These are phyloP conservation scores for Atopsyche davidsoni DNA, from an alignment of 1,140 invertebrate genomes.

Conservation along the genomic window DNA sequence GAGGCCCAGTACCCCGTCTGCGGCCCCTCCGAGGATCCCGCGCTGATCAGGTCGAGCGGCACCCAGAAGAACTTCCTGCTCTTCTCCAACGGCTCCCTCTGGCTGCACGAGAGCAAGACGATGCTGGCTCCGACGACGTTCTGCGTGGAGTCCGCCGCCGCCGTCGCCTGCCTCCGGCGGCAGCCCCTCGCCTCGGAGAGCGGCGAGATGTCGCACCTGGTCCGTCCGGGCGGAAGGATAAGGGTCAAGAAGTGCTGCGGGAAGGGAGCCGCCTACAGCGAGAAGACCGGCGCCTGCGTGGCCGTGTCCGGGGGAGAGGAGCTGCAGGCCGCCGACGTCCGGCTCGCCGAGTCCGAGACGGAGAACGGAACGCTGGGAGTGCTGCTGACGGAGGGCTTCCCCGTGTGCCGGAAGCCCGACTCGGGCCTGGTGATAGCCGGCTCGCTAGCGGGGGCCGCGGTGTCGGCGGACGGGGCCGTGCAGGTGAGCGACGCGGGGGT, in stretches of 20 bases:
- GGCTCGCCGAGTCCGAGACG: not conserved
- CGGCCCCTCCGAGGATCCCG: conserved; percentile 29
- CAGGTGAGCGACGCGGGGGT: conserved; percentile 34
- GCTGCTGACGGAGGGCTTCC: conserved; percentile 17
- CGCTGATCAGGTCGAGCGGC: conserved; percentile 35
- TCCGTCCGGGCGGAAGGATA: conserved; percentile 30
- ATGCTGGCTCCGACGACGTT: conserved; percentile 46
- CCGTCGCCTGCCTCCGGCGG: conserved; percentile 50
- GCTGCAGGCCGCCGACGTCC: conserved; percentile 30
- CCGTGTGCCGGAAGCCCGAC: conserved; percentile 14
- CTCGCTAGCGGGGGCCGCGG: conserved; percentile 40
- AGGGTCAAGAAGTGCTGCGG: conserved; percentile 55
- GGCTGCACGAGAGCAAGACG: conserved; percentile 38
- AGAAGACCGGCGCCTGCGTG: conserved; percentile 45
- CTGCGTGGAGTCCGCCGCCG: conserved; percentile 53
- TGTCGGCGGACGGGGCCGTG: conserved; percentile 47
- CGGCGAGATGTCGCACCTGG: conserved; percentile 37
- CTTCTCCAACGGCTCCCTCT: conserved; percentile 52
- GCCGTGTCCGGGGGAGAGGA: conserved; percentile 41
- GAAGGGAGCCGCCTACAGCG: conserved; percentile 50
- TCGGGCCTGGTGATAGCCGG: conserved; percentile 33
- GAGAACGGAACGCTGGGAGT: conserved; percentile 20
- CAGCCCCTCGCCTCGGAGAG: conserved; percentile 33
- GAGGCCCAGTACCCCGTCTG: conserved; percentile 40
- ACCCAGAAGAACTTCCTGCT: conserved; percentile 40